These are phyloP conservation scores for Sebastes matsubarae DNA, from an alignment of 2,797 vertebrate species.

Conservation along the genomic window DNA sequence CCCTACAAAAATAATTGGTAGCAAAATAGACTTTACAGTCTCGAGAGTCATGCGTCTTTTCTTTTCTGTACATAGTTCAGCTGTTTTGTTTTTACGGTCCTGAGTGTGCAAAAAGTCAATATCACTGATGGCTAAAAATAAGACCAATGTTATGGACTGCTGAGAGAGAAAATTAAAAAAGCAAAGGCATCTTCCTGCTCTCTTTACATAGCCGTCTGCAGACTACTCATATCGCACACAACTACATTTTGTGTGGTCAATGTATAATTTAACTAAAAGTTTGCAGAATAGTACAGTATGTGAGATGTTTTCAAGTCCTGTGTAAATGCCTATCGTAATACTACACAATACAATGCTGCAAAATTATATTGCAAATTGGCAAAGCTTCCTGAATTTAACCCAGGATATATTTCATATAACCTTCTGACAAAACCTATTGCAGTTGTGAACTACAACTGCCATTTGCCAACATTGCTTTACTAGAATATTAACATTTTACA, in stretches of 20 bases:
- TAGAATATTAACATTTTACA: conserved; percentile 28
- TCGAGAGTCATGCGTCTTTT: conserved; percentile 34
- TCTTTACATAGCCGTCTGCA: conserved; percentile 30
- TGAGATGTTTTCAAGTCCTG: conserved; percentile 47
- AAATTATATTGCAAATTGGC: conserved; percentile 34
- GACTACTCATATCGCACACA: background rate
- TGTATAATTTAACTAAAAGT: background rate
- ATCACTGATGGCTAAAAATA: conserved; percentile 48
- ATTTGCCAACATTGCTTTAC: background rate
- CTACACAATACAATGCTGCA: conserved; percentile 24
- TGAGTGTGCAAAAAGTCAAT: conserved; percentile 61
- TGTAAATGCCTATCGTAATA: background rate
- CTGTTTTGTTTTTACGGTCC: conserved; percentile 38
- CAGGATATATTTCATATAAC: conserved; percentile 34
- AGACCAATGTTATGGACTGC: conserved; percentile 42
- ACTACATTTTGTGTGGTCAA: background rate
- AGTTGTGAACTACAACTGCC: conserved; percentile 19
- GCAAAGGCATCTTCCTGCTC: conserved; percentile 36
- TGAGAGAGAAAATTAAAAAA: conserved; percentile 37
- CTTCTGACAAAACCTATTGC: background rate
- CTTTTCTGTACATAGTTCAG: conserved; percentile 56
- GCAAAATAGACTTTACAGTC: conserved; percentile 67
- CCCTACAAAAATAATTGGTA: conserved; percentile 72
- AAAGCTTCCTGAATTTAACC: conserved; percentile 56
- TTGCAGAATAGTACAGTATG: conserved; percentile 25